A percentile compares a stretch with the other conserved stretches of the same genome.
phyloP scores from a whole-genome alignment of 2,888 invertebrate species.

The Parnassius orleans region DNA sequence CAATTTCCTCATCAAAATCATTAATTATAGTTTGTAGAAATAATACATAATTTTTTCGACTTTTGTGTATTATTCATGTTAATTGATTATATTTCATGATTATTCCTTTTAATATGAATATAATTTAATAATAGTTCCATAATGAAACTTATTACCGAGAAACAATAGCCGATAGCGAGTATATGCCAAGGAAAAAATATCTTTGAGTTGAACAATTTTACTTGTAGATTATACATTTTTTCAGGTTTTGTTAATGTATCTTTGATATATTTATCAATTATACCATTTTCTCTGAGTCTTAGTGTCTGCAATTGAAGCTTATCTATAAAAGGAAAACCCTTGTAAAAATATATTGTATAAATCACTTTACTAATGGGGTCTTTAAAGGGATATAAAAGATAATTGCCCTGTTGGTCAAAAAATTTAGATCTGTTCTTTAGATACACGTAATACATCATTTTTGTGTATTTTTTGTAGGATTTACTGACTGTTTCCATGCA shows the following conservation, averaged over 20 bases:
- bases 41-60: too few species aligned
- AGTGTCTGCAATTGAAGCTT: conserved; percentile 39
- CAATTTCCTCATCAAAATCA: too few species aligned
- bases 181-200: conserved; percentile 47
- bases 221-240: background rate
- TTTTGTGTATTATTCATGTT: too few species aligned
- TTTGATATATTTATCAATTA: conserved; percentile 34
- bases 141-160: conserved; percentile 38
- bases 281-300: conserved; percentile 48
- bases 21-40: too few species aligned
- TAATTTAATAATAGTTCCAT: conserved; percentile 28
- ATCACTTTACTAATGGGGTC: conserved; percentile 45
- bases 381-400: conserved; percentile 35
- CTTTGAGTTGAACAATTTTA: background rate
- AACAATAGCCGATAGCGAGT: conserved; percentile 36
- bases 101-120: background rate
- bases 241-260: background rate
- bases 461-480: conserved; percentile 32
- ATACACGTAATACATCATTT: conserved; percentile 19
- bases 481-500: conserved; percentile 32
- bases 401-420: conserved; percentile 17
- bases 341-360: conserved; percentile 52
- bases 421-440: conserved; percentile 16
- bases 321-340: conserved; percentile 52
- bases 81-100: too few species aligned